phyloP scores from a whole-genome alignment of 2,113 vertebrate species.

The Neogale vison region DNA sequence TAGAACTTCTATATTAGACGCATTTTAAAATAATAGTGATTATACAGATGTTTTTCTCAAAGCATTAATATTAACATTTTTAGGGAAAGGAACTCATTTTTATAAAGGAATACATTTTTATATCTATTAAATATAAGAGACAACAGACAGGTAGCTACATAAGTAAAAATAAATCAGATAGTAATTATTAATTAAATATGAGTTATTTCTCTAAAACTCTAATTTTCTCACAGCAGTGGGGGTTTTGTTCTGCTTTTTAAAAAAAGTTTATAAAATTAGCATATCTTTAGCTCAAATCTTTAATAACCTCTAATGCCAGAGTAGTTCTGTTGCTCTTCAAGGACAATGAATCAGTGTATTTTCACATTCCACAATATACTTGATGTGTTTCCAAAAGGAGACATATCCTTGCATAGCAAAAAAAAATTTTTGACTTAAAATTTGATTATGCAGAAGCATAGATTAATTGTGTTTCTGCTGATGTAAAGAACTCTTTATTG shows the following conservation, averaged over 20 bases:
- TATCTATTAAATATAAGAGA: constrained; percentile 3
- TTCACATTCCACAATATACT: constrained; percentile 13
- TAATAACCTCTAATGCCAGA: neutral
- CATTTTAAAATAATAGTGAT: constrained; percentile 38
- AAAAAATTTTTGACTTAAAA: neutral
- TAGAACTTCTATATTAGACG: constrained; percentile 4
- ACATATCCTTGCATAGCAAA: neutral
- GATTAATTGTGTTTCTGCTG: constrained; percentile 7
- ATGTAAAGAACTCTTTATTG: constrained; percentile 36
- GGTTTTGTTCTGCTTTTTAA: neutral
- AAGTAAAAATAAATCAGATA: constrained; percentile 12
- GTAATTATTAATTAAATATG: constrained; percentile 25
- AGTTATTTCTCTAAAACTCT: neutral
- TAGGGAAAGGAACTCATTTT: neutral
- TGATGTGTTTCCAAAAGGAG: neutral
- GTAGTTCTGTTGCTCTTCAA: neutral
- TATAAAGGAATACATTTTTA: neutral
- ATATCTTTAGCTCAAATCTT: neutral
- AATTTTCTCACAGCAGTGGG: neutral
- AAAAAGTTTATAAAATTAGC: neutral
- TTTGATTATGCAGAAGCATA: constrained; percentile 37
- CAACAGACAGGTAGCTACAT: neutral
- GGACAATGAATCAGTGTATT: neutral
- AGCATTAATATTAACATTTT: constrained; percentile 24
- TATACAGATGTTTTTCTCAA: neutral